Percentiles rank a stretch among this genome's conserved stretches.
Conservation (phyloP, 2,797 vertebrate species). For the Sternarchorhynchus goeldii region DNA sequence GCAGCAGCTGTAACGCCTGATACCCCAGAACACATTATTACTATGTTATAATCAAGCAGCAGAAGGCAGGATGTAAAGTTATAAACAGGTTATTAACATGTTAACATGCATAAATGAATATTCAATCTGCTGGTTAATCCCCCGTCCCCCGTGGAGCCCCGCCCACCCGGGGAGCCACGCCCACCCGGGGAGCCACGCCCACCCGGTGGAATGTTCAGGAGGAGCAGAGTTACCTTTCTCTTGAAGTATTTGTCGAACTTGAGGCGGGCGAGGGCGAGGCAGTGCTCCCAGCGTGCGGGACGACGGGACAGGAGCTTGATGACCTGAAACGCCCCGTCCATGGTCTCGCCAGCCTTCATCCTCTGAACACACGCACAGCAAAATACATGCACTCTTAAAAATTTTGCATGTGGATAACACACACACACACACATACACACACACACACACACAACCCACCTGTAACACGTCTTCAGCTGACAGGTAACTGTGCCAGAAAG, state of each 20-base stretch:
- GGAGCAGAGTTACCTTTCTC: constrained; percentile 83
- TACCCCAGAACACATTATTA: constrained; percentile 9
- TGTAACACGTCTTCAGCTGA: constrained; percentile 88
- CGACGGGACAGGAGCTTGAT: constrained; percentile 91
- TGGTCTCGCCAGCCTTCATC: constrained; percentile 88
- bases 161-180: no score
- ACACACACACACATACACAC: neutral
- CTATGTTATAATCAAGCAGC: neutral
- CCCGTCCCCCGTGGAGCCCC: no score
- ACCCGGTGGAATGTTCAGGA: no score
- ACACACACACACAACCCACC: constrained; percentile 68
- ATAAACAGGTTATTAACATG: neutral
- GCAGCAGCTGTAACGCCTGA: constrained; percentile 92
- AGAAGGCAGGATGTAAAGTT: no score
- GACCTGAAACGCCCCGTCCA: constrained; percentile 96
- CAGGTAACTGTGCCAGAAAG: constrained; percentile 91
- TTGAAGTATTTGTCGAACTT: constrained; percentile 99
- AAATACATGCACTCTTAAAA: constrained; percentile 7
- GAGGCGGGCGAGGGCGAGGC: constrained; percentile 85
- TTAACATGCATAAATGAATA: neutral
- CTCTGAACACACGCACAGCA: constrained; percentile 75
- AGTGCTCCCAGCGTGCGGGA: constrained; percentile 88
- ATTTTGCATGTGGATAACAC: neutral
- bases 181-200: no score
- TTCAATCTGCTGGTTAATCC: no score